These are phyloP conservation scores for Aramus guarauna DNA, from an alignment of 2,113 vertebrate species.

Conservation along the genomic window DNA sequence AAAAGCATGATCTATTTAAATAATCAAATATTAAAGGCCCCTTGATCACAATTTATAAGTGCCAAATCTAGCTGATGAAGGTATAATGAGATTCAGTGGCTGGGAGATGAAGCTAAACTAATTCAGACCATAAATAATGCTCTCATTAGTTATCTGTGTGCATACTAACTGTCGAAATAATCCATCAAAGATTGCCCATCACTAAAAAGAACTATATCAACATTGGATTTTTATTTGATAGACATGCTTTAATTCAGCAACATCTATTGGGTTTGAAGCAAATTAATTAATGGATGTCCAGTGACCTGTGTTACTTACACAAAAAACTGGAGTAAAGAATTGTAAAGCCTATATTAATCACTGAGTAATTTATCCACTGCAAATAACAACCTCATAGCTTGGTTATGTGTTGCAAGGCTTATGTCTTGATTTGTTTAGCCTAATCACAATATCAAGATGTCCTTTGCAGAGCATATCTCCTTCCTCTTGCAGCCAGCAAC, in stretches of 20 bases:
- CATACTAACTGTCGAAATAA: background rate
- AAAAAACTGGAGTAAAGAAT: background rate
- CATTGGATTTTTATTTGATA: background rate
- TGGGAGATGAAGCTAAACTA: slow-evolving; percentile 19
- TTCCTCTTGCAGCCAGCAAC: background rate
- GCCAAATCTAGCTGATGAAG: background rate
- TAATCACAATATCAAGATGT: background rate
- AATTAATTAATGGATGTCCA: slow-evolving; percentile 6
- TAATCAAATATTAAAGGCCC: background rate
- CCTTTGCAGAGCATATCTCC: background rate
- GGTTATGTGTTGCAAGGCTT: background rate
- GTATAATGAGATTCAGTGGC: slow-evolving; percentile 11
- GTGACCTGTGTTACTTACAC: background rate
- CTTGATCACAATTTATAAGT: slow-evolving; percentile 23
- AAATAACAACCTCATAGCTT: background rate
- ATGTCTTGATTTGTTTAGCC: background rate
- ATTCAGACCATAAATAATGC: slow-evolving; percentile 42
- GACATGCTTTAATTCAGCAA: slow-evolving; percentile 14
- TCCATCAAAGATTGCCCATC: background rate
- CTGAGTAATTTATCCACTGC: background rate
- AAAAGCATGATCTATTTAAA: background rate
- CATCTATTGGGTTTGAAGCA: background rate
- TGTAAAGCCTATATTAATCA: slow-evolving; percentile 1
- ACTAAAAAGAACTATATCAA: slow-evolving; percentile 4
- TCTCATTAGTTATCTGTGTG: slow-evolving; percentile 21